Percentiles rank a stretch among this genome's conserved stretches.
Evolutionary conservation across 1,140 invertebrate genomes (phyloP).

Genomic region (Cryptotermes secundus): DNA sequence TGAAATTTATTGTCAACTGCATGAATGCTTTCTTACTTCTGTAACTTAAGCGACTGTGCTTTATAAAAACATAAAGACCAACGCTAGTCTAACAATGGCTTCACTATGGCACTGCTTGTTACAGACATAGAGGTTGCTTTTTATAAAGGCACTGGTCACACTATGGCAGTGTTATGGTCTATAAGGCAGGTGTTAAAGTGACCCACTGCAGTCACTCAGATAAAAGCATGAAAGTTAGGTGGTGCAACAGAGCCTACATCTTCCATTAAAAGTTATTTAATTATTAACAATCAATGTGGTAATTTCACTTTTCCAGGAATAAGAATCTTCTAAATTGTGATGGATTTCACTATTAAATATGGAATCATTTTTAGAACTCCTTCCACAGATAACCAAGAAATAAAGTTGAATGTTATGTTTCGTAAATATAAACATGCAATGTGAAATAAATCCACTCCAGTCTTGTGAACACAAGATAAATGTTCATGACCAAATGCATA

Average conservation of each 20-base stretch:
- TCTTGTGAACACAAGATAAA: too few relatives aligned
- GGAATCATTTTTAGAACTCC: too few relatives aligned
- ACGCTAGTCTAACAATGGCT: not conserved
- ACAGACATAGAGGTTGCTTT: not conserved
- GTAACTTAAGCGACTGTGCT: not conserved
- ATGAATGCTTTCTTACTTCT: too few relatives aligned
- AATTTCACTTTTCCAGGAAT: not conserved
- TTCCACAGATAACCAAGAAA: too few relatives aligned
- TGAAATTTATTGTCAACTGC: not conserved
- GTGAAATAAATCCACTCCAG: too few relatives aligned
- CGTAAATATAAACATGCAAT: too few relatives aligned
- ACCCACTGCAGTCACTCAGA: not conserved
- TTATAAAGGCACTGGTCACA: not conserved
- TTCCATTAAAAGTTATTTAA: not conserved
- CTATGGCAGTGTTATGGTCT: not conserved
- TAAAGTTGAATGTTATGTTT: too few relatives aligned
- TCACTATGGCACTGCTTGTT: not conserved
- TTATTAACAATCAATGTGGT: not conserved
- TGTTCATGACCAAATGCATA: too few relatives aligned
- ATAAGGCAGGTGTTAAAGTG: not conserved
- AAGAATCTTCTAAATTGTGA: too few relatives aligned
- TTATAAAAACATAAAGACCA: not conserved
- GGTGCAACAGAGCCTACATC: not conserved
- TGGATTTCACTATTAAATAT: too few relatives aligned
- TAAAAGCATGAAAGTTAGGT: not conserved